Percentiles rank a stretch among this genome's conserved stretches.
Conservation (phyloP, 1,140 invertebrate genomes). For the Mya arenaria region DNA sequence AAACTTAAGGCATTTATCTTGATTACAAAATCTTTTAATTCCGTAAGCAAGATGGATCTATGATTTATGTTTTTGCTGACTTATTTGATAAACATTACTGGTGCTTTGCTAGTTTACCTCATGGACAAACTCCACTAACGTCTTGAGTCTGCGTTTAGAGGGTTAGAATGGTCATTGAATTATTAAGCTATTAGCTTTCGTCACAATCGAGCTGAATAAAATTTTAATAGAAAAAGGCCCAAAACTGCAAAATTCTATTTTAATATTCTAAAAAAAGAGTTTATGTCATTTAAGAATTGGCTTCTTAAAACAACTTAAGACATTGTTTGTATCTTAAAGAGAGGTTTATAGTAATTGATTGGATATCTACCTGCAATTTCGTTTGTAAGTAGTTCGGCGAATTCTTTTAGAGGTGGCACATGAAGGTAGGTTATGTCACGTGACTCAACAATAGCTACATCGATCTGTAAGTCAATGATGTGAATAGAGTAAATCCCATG, state of each 20-base stretch:
- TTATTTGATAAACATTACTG: too few species aligned
- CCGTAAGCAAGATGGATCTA: too few species aligned
- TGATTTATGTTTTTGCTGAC: too few species aligned
- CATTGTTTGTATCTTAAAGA: slow-evolving; percentile 28
- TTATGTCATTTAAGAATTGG: neutral
- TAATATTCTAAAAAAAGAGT: neutral
- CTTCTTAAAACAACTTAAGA: neutral
- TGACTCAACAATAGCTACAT: slow-evolving; percentile 64
- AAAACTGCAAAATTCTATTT: neutral
- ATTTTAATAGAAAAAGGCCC: neutral
- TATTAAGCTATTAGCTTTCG: too few species aligned
- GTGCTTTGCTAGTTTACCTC: too few species aligned
- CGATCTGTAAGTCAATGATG: too few species aligned
- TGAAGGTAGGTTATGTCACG: slow-evolving; percentile 58
- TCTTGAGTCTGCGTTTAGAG: too few species aligned
- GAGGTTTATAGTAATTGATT: too few species aligned
- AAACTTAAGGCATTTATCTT: too few species aligned
- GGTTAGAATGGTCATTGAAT: too few species aligned
- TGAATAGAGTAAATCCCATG: neutral
- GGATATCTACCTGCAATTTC: slow-evolving; percentile 4
- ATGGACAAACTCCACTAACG: too few species aligned
- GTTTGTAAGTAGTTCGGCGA: slow-evolving; percentile 51
- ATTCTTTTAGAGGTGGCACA: slow-evolving; percentile 55
- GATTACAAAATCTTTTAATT: too few species aligned
- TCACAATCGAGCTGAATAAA: neutral